Evolutionary conservation across 2,888 invertebrate genomes (phyloP), one percentile per base, ranked within the genome.

Genomic region (Scrobipalpa costella): DNA sequence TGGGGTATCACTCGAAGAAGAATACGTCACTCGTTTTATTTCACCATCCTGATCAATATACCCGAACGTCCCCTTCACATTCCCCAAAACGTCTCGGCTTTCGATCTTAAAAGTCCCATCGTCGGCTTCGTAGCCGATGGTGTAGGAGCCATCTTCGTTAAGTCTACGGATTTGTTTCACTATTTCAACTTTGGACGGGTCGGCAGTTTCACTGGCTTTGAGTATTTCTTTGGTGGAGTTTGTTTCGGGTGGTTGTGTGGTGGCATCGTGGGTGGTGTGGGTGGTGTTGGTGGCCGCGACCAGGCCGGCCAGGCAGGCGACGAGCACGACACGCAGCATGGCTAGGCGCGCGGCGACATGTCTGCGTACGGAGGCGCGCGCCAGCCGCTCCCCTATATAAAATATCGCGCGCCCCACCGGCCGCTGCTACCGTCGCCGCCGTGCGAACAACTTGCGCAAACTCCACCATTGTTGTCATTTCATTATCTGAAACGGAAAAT

Each of bases 101-200:
- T 96, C 96, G 64, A 96, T 96, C 90, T 96, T 96, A 83, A 96
- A 96, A 0, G 96, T 95, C 3, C 96, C 96, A 81, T 96, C 96
- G 59, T 95, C 96, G 2, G 96, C 96, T 86, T 96, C 96, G 77
- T 96, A 96, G 0, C 96, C 96, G 68, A 95, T 95, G 0, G 96
- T 96, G 77, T 96, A 96, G 0, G 96, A 96, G 34, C 96, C 96
- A 78, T 96, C 96, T 61, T 95, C 95, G 79, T 96, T 96, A 2
- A 96, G 92, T 77, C 95, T 93, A 68, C 96, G 94, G 71, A 97
- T 95, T 83, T 96, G 95, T 79, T 96, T 96, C 33, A 96, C 93
- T 73, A 96, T 96, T 78, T 96, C 95, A 17, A 95, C 93, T 83
- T 95, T 95, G 50, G 93, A 90, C 60, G 94, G 93, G 70, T 94